These are phyloP conservation scores for Porites australiensis DNA, from an alignment of 64 coral and sea anemone genomes.

Conservation along the genomic window DNA sequence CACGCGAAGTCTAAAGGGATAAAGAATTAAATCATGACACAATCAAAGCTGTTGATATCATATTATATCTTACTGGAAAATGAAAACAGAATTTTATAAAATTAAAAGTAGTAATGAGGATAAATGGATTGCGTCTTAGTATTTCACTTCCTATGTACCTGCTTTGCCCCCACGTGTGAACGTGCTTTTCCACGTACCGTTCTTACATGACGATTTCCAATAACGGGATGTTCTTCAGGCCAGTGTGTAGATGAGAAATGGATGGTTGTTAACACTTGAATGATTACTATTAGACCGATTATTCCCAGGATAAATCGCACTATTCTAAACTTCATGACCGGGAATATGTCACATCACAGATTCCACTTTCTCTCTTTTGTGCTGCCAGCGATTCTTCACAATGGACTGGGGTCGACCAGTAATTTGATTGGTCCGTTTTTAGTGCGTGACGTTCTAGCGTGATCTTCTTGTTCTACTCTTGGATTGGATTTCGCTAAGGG, in stretches of 20 bases:
- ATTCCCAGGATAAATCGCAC: slow-evolving; percentile 94
- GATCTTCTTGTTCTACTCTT: background rate
- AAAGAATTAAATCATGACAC: background rate
- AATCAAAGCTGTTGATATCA: background rate
- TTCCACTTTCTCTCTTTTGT: background rate
- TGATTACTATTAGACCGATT: slow-evolving; percentile 78
- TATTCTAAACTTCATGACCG: slow-evolving; percentile 85
- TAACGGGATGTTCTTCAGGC: slow-evolving; percentile 63
- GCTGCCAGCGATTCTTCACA: background rate
- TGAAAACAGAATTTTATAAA: background rate
- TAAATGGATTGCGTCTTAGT: too few species aligned
- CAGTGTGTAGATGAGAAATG: slow-evolving; percentile 96
- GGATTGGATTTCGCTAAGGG: background rate
- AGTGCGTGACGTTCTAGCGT: slow-evolving; percentile 16
- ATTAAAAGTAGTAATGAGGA: background rate
- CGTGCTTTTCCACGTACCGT: slow-evolving; percentile 52
- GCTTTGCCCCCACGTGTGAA: slow-evolving; percentile 77
- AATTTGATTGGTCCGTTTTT: slow-evolving; percentile 28
- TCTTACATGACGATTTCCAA: slow-evolving; percentile 71
- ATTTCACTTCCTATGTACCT: background rate
- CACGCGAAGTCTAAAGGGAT: background rate
- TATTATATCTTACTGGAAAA: background rate
- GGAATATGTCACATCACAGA: slow-evolving; percentile 13
- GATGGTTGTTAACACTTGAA: slow-evolving; percentile 90
- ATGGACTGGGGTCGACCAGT: slow-evolving; percentile 5